Conservation (phyloP, 2,113 vertebrate genomes). For the Irena cyanogastra region DNA sequence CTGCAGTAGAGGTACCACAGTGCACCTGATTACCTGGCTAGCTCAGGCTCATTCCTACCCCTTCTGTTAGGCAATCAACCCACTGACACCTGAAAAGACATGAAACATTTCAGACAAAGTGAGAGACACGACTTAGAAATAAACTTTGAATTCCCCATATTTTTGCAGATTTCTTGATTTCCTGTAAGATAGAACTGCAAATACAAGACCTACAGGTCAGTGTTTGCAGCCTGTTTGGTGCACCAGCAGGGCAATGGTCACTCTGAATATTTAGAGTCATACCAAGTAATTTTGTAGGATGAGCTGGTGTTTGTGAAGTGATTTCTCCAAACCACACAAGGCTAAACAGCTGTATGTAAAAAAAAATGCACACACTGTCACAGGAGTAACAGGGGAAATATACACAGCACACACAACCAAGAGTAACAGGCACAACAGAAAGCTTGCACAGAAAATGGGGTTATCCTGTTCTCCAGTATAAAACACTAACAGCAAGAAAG, state of each 20-base stretch:
- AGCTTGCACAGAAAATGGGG: neutral
- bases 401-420: neutral
- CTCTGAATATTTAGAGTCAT: neutral
- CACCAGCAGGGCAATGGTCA: neutral
- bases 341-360: neutral
- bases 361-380: neutral
- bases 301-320: neutral
- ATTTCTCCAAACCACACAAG: conserved; percentile 12
- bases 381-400: neutral
- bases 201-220: neutral
- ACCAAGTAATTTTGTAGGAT: neutral
- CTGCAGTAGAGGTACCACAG: conserved; percentile 8
- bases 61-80: conserved; percentile 58
- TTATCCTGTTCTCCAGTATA: neutral
- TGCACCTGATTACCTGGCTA: conserved; percentile 54
- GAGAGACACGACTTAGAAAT: neutral
- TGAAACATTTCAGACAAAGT: neutral
- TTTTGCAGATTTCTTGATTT: neutral
- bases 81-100: conserved; percentile 64
- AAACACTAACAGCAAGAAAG: neutral
- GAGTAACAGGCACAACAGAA: neutral
- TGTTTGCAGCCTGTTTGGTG: neutral
- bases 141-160: neutral
- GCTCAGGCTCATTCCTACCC: conserved; percentile 60
- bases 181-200: neutral